Conservation (phyloP, 2,113 vertebrate genomes). For the Conger conger region DNA sequence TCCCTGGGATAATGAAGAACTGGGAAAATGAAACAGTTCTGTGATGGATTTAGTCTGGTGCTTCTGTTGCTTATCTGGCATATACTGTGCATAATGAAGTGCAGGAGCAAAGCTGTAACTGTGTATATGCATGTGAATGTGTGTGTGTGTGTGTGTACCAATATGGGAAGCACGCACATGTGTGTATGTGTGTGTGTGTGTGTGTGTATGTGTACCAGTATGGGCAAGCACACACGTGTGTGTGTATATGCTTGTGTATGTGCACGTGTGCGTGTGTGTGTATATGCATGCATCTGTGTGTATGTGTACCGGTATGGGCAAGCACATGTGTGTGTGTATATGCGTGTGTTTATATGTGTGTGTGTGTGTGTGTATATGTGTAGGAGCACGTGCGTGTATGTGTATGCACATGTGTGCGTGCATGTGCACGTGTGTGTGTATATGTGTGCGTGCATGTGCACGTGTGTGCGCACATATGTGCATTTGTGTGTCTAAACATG, state of each 20-base stretch:
- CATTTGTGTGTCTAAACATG: too few species aligned
- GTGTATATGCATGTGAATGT: neutral
- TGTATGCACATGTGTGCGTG: neutral
- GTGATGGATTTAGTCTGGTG: conserved; percentile 19
- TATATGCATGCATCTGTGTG: too few species aligned
- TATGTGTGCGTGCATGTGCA: too few species aligned
- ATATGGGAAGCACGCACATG: too few species aligned
- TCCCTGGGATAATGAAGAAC: neutral
- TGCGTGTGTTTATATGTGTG: neutral
- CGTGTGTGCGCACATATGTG: too few species aligned
- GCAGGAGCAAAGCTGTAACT: neutral
- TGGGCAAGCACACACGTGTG: too few species aligned
- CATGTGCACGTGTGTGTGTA: too few species aligned
- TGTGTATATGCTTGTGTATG: neutral
- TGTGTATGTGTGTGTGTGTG: neutral
- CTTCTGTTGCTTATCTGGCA: neutral
- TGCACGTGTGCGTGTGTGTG: neutral
- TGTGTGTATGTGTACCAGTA: neutral
- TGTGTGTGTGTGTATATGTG: neutral
- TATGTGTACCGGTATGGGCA: neutral
- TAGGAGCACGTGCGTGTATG: neutral
- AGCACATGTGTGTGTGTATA: neutral
- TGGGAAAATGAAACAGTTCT: neutral
- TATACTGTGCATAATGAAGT: conserved; percentile 12
- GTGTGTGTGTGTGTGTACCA: neutral